Conservation (phyloP, 2,113 vertebrate species). For the Tupaia tana region DNA sequence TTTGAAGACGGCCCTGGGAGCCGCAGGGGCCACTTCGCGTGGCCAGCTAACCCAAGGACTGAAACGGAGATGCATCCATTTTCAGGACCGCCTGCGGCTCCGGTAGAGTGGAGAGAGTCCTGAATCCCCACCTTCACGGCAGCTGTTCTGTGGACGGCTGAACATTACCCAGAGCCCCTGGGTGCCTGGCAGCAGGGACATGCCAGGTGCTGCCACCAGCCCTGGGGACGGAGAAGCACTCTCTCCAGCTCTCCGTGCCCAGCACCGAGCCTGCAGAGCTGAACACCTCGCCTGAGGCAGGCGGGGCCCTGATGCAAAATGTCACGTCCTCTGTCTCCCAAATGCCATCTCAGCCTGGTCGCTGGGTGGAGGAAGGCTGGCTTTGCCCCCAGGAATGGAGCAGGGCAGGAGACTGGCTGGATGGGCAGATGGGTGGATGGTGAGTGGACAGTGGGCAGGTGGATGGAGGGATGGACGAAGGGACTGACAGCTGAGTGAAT, state of each 20-base stretch:
- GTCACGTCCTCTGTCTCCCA: background rate
- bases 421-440: background rate
- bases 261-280: accelerated
- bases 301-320: background rate
- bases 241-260: background rate
- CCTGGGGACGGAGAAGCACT: background rate
- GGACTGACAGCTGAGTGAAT: no score
- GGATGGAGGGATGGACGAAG: background rate
- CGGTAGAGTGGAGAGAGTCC: background rate
- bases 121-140: background rate
- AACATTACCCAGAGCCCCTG: background rate
- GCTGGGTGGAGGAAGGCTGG: background rate
- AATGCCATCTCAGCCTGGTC: background rate
- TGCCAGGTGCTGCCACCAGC: background rate
- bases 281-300: background rate
- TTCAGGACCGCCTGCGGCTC: background rate
- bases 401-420: background rate
- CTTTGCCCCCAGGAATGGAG: background rate
- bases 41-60: no score
- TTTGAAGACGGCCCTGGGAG: background rate
- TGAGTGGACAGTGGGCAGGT: background rate
- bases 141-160: background rate
- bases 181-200: background rate
- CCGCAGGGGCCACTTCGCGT: no score
- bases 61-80: background rate